Base-by-base conservation (phyloP, 2,888 invertebrate species). In the Rugalucina vietnamica region DNA sequence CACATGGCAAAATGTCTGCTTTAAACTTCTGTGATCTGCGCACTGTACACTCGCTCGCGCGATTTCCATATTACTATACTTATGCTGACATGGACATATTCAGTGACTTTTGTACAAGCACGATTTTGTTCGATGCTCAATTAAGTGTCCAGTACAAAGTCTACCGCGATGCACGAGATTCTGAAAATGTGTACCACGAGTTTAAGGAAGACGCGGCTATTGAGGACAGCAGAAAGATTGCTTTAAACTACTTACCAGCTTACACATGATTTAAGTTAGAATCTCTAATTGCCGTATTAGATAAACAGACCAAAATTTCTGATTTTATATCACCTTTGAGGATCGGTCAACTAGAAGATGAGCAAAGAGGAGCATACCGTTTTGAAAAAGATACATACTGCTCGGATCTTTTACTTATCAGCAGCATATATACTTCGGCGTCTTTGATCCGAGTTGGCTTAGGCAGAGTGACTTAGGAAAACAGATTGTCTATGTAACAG, bases 181-280 rank as follows among this genome's bases (percentile, higher is more conserved):
- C n/a, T n/a, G n/a, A n/a, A n/a, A n/a, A n/a, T n/a, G n/a, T n/a
- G n/a, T n/a, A n/a, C n/a, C n/a, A n/a, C n/a, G n/a, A n/a, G n/a
- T n/a, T n/a, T n/a, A n/a, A n/a, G n/a, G n/a, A 43, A 8, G 43
- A 12, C 43, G 43, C 18, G 43, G 8, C 43, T 43, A 8, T 43
- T 43, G 43, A 12, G 43, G 10, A 43, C 18, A 18, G 65, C 12
- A 32, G 34, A 29, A 65, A 18, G 34, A 34, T 65, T 65, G 18
- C 65, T 65, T 32, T 65, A 65, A 65, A 65, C 65, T 34, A 34
- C 65, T 65, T 65, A 65, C 4, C 1, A 65, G 65, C 32, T 65
- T 65, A 34, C 65, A 65, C 65, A 32, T 65, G 65, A 65, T 65
- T 65, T 34, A 65, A 65, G 65, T 65, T 65, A 65, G 65, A 65